These are phyloP conservation scores for Pogoniulus pusillus DNA, from an alignment of 2,797 vertebrate genomes.

Conservation along the genomic window DNA sequence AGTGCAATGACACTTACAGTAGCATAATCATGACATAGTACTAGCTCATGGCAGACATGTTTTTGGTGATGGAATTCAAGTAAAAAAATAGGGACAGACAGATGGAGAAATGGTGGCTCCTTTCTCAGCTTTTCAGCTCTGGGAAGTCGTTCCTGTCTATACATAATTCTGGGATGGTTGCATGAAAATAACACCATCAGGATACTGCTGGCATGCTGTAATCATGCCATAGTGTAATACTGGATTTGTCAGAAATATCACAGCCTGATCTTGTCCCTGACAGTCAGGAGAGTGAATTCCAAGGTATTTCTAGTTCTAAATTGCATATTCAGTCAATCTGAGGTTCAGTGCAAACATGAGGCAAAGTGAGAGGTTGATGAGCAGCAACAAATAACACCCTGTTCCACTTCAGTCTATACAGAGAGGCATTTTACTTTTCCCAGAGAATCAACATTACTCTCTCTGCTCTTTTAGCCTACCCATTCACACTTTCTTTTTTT, in stretches of 20 bases:
- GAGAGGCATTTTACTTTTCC: background rate
- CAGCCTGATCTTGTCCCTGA: background rate
- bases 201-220: background rate
- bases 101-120: constrained; percentile 19
- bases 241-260: background rate
- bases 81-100: background rate
- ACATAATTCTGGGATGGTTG: background rate
- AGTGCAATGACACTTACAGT: background rate
- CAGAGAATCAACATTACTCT: background rate
- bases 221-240: background rate
- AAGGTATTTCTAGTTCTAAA: background rate
- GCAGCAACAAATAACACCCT: background rate
- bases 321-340: background rate
- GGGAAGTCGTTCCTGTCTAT: background rate
- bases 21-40: accelerated
- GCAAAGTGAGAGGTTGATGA: background rate
- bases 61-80: background rate
- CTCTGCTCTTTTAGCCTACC: background rate
- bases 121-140: background rate
- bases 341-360: background rate
- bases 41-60: background rate
- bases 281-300: background rate
- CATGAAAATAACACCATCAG: background rate
- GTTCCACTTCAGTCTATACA: background rate
- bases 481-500: background rate